Base-by-base conservation (phyloP, 2,888 invertebrate species). In the Lepeophtheirus nordmannii region DNA sequence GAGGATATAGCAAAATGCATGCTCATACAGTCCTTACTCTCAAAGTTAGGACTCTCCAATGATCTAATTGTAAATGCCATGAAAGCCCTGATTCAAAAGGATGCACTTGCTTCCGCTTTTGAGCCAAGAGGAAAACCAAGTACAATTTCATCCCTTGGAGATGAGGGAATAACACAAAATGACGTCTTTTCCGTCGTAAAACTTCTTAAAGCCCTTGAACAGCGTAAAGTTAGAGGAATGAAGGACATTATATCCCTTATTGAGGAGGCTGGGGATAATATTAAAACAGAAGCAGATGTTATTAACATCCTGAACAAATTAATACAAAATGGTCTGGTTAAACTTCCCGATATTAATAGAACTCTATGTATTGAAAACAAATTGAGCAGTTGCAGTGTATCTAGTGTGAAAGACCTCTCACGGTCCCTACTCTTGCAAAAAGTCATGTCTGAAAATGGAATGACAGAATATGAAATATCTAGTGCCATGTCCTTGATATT, bases 401-500 rank as follows among this genome's bases (percentile, higher is more conserved):
- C 14, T 14, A 17, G 8, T 17, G 53, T 46, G 8, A 46, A 46
- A 17, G 53, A 14, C 53, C 53, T 46, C 17, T 46, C 53, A 14
- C 14, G 53, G 5, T 46, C 58, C 8, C 11, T 58, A n/a, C 39
- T 58, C 38, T 11, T 65, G 7, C 58, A 58, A 30, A 65, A 58
- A 20, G 17, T 57, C 37, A 58, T 65, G 58, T n/a, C 30, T 53
- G 65, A 65, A 37, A 57, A 57, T 20, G 65, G 65, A 30, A 65
- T 65, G 65, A 38, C 65, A n/a, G 22, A 17, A 9, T 30, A 58
- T 58, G 58, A 58, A 12, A 39, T 65, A n/a, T 22, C 65, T n/a
- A 65, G 38, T 65, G 65, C 65, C 9, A 38, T 65, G 65, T 53
- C 58, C 7, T n/a, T 65, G 11, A 30, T 57, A 17, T 37, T 65